phyloP scores from a whole-genome alignment of 2,113 vertebrate species.

The Hemibagrus wyckioides region DNA sequence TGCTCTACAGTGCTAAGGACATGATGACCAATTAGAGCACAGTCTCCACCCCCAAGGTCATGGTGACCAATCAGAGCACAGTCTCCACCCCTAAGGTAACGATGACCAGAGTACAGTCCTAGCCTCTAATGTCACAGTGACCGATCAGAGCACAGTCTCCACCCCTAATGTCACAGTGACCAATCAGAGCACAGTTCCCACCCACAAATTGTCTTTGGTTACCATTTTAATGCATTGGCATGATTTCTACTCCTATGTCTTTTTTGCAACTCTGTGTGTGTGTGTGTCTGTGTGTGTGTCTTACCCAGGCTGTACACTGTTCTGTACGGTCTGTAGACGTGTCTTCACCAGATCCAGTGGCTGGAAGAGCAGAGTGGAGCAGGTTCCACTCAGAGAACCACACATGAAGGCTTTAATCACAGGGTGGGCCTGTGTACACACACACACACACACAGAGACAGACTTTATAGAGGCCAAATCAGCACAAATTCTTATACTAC shows the following conservation, averaged over 20 bases:
- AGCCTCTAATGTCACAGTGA: not conserved
- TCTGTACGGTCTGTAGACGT: constrained; percentile 84
- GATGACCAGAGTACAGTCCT: not conserved
- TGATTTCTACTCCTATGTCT: not conserved
- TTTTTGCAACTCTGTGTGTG: not conserved
- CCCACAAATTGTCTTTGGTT: not conserved
- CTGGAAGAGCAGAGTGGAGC: constrained; percentile 93
- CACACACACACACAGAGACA: not conserved
- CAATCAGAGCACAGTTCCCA: not conserved
- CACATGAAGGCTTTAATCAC: constrained; percentile 92
- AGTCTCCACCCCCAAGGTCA: not conserved
- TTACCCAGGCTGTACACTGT: constrained; percentile 68
- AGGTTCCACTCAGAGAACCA: constrained; percentile 92
- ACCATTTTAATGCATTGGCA: not conserved
- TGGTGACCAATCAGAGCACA: not conserved
- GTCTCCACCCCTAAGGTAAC: not conserved
- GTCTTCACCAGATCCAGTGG: constrained; percentile 95
- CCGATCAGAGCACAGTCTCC: not conserved
- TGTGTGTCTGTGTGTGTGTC: constrained; percentile 35
- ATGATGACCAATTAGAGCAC: not conserved
- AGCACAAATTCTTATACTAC: not conserved
- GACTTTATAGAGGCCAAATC: not conserved
- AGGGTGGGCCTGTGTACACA: constrained; percentile 78
- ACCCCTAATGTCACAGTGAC: not conserved
- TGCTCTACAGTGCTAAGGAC: no score